Evolutionary conservation across 2,797 vertebrate genomes (phyloP), one percentile per base, ranked within the genome.

Genomic region (Echiichthys vipera): DNA sequence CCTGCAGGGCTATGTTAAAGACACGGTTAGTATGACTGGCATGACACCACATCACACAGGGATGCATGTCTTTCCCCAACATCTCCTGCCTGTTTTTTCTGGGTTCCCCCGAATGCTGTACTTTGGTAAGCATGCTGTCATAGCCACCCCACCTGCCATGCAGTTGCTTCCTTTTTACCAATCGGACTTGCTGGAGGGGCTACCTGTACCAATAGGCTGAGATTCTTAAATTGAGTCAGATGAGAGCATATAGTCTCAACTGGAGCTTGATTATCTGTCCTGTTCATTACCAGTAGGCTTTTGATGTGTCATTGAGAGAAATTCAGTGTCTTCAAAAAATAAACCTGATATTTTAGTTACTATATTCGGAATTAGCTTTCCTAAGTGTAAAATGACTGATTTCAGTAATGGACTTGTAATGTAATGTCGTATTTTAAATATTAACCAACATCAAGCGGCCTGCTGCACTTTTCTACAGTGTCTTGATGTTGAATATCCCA

Each of bases 21-120:
- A 95, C 95, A 96, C 97, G 96, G 86, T 97, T 97, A 97, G 95
- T 96, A 95, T 97, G 96, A 93, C 95, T 95, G 95, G 94, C 96
- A 96, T 97, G 94, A 95, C 95, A 91, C 95, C 94, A 93, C 96
- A 96, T 96, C 96, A 94, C 95, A 96, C 95, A 93, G 96, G 96
- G 95, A 89, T 96, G 93, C 94, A 95, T 93, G 91, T 95, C 92
- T 89, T 89, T 80, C 95, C 95, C 93, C 95, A 94, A 88, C 96
- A 96, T 93, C 95, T 96, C 92, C 94, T 94, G 79, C 94, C 94
- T 88, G 90, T 95, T 95, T 94, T 96, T 91, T 94, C 95, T 83
- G 94, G 95, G 92, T 95, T 96, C 85, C 95, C 93, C 83, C 96
- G 96, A 96, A 95, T 97, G 94, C 93, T 91, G 69, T 93, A 93